A percentile compares a stretch with the other conserved stretches of the same genome.
Conservation (phyloP, 2,113 vertebrate species). For the Atrichornis clamosus region DNA sequence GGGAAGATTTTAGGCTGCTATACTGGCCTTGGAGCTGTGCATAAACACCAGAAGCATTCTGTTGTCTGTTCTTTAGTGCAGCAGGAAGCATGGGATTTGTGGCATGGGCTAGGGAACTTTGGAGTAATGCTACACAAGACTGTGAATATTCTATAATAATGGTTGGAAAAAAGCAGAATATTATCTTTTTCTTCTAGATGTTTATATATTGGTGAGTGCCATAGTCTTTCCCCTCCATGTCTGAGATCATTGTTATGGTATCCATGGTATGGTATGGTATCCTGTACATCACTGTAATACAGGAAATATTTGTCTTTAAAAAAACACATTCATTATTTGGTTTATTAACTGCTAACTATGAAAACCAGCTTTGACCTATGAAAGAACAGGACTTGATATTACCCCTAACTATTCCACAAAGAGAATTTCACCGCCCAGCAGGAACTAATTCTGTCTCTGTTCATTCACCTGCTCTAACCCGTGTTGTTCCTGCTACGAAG, state of each 20-base stretch:
- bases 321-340: not conserved
- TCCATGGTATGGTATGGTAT: not conserved
- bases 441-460: not conserved
- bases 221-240: not conserved
- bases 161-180: not conserved
- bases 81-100: not conserved
- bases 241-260: not conserved
- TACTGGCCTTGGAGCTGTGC: not conserved
- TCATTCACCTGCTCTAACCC: not conserved
- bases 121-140: not conserved
- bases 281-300: not conserved
- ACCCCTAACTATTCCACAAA: not conserved
- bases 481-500: conserved; percentile 44
- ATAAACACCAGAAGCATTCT: not conserved
- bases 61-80: not conserved
- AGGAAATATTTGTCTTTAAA: not conserved
- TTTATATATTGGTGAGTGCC: not conserved
- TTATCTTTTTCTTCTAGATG: not conserved
- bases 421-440: not conserved
- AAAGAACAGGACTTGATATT: not conserved
- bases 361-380: not conserved
- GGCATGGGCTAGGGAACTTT: not conserved
- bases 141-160: not conserved
- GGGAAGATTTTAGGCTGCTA: not conserved
- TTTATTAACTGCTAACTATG: not conserved